Percentiles rank a stretch among this genome's conserved stretches.
These are phyloP conservation scores for Drosophila watanabei DNA, from an alignment of 1,140 invertebrate genomes.

Conservation along the genomic window DNA sequence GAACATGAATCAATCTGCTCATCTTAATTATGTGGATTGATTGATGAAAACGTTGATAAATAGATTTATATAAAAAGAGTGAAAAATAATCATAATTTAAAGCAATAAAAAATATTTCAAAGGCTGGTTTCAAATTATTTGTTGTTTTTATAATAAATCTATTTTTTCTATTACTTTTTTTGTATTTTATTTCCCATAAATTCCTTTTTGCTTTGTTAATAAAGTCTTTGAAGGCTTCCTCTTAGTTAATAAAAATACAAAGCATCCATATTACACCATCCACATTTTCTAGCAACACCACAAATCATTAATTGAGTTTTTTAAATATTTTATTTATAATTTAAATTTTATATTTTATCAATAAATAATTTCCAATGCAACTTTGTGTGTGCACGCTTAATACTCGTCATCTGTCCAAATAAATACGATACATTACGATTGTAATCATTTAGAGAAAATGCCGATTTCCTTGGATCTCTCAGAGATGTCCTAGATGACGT, in stretches of 20 bases:
- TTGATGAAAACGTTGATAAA: slow-evolving; percentile 6
- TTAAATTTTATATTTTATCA: slow-evolving; percentile 24
- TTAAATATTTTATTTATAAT: slow-evolving; percentile 9
- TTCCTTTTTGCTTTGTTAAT: too few relatives aligned
- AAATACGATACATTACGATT: slow-evolving; percentile 35
- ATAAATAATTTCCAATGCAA: slow-evolving; percentile 44
- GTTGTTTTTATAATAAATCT: too few relatives aligned
- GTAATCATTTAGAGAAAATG: background rate
- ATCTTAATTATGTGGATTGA: slow-evolving; percentile 2
- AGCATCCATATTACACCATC: background rate
- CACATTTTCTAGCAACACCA: background rate
- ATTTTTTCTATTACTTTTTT: background rate
- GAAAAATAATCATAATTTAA: background rate
- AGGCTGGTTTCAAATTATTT: background rate
- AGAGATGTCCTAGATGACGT: slow-evolving; percentile 31
- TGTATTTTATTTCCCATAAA: background rate
- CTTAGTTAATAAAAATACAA: background rate
- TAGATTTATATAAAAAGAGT: background rate
- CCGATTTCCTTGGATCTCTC: slow-evolving; percentile 39
- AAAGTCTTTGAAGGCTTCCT: background rate
- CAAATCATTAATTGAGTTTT: background rate
- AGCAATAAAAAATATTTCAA: background rate
- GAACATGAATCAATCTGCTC: slow-evolving; percentile 4
- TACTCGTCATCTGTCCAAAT: slow-evolving; percentile 40
- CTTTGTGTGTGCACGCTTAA: slow-evolving; percentile 9